Evolutionary conservation across 2,888 invertebrate species (phyloP).

Genomic region (Lacanobia oleracea): DNA sequence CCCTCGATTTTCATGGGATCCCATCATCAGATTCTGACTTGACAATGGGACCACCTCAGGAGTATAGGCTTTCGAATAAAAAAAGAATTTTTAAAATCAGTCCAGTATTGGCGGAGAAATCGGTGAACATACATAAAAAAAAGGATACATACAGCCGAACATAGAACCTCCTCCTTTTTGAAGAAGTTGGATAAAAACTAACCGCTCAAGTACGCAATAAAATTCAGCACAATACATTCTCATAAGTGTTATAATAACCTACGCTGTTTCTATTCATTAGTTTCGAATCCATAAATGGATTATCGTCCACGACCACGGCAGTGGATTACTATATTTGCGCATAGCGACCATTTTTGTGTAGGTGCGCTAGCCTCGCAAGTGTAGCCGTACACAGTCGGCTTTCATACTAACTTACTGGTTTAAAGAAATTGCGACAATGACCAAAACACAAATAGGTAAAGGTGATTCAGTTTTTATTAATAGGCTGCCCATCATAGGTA

Average conservation of each 20-base stretch:
- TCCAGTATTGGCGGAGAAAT: too few species aligned
- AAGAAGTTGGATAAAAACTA: too few species aligned
- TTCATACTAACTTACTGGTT: background rate
- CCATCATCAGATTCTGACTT: too few species aligned
- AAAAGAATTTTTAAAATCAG: too few species aligned
- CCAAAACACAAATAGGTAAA: background rate
- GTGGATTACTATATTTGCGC: slow-evolving; percentile 21
- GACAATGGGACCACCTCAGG: too few species aligned
- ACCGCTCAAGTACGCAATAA: background rate
- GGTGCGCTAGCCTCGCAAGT: slow-evolving; percentile 15
- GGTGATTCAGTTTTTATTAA: background rate
- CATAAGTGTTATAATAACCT: background rate
- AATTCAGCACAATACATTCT: background rate
- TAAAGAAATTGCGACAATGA: background rate
- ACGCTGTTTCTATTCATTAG: slow-evolving; percentile 13
- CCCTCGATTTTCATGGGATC: too few species aligned
- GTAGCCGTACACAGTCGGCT: slow-evolving; percentile 16
- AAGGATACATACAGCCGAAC: too few species aligned
- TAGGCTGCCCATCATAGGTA: background rate
- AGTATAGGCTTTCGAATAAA: too few species aligned
- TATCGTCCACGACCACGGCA: background rate
- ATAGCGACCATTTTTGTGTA: slow-evolving; percentile 24
- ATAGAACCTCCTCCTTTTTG: too few species aligned
- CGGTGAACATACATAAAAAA: too few species aligned
- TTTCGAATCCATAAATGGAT: slow-evolving; percentile 10